These are phyloP conservation scores for Ceratotherium simum DNA, from an alignment of 2,113 vertebrate species.

Conservation along the genomic window DNA sequence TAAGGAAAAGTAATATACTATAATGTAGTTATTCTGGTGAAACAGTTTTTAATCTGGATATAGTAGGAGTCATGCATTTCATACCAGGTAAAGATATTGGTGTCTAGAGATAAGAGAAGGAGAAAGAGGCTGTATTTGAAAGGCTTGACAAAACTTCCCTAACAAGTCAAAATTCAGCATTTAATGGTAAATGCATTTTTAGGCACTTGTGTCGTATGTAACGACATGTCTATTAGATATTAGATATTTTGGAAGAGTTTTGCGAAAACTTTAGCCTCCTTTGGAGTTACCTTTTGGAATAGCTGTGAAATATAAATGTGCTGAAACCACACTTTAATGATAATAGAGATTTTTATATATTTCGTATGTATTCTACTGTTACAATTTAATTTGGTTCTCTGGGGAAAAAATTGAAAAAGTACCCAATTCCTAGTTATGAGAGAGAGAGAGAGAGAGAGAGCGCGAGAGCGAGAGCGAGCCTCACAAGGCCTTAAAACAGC, in stretches of 20 bases:
- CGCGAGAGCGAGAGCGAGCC: not conserved
- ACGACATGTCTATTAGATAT: not conserved
- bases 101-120: not conserved
- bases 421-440: not conserved
- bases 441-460: not conserved
- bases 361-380: constrained; percentile 25
- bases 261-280: not conserved
- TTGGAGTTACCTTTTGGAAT: constrained; percentile 39
- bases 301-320: constrained; percentile 3
- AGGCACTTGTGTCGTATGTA: not conserved
- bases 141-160: not conserved
- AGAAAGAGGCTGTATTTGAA: not conserved
- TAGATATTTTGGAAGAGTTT: constrained; percentile 51
- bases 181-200: constrained; percentile 40
- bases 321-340: not conserved
- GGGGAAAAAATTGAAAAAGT: not conserved
- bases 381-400: constrained; percentile 41
- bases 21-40: not conserved
- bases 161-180: not conserved
- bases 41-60: not conserved
- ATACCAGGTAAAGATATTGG: not conserved
- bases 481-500: constrained; percentile 34
- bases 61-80: not conserved
- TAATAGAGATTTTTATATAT: not conserved
- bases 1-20: not conserved